phyloP scores from a whole-genome alignment of 2,888 invertebrate species.

The Aquatica leii region DNA sequence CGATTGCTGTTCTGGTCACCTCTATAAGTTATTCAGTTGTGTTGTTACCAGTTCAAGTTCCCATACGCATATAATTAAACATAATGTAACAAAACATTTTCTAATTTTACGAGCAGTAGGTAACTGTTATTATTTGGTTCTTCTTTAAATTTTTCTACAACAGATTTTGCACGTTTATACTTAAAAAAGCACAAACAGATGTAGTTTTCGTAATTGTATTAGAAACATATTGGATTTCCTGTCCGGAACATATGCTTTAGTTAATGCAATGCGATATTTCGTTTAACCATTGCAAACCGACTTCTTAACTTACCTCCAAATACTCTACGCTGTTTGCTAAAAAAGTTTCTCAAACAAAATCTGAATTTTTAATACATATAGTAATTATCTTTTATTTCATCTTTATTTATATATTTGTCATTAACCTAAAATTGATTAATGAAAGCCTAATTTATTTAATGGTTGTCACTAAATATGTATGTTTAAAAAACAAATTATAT shows the following conservation, averaged over 20 bases:
- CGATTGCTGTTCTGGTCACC: conserved; percentile 10
- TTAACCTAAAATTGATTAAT: conserved; percentile 4
- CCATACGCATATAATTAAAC: conserved; percentile 17
- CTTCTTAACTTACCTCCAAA: conserved; percentile 23
- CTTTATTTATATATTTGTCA: conserved; percentile 3
- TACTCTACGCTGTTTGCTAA: conserved; percentile 28
- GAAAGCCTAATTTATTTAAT: background rate
- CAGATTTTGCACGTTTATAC: conserved; percentile 12
- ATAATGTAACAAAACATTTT: conserved; percentile 17
- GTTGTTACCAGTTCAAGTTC: conserved; percentile 3
- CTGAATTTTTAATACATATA: background rate
- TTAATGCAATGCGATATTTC: conserved; percentile 48
- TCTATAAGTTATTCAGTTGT: conserved; percentile 7
- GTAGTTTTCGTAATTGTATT: conserved; percentile 47
- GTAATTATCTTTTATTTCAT: background rate
- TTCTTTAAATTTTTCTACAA: background rate
- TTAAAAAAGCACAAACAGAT: conserved; percentile 25
- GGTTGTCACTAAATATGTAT: background rate
- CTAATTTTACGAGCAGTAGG: background rate
- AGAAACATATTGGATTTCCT: conserved; percentile 59
- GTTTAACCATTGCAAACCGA: conserved; percentile 29
- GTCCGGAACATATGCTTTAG: conserved; percentile 46
- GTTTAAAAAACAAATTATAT: no score
- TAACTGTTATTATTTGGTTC: background rate
- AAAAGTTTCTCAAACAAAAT: conserved; percentile 12